Evolutionary conservation across 2,797 vertebrate genomes (phyloP).

Genomic region (Thaleichthys pacificus): DNA sequence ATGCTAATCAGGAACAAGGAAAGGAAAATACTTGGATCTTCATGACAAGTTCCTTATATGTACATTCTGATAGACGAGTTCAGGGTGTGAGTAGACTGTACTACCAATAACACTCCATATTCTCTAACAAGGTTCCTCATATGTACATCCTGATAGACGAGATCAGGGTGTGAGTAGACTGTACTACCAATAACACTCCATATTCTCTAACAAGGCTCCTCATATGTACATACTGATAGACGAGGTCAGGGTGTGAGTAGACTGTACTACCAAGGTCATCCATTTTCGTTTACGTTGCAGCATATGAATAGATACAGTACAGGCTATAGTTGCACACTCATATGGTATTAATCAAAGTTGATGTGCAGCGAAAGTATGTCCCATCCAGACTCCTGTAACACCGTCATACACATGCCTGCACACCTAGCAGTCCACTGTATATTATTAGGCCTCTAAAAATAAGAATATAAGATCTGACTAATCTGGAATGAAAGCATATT

Average conservation of each 20-base stretch:
- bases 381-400: neutral
- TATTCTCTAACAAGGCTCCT: neutral
- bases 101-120: too few species aligned
- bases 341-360: neutral
- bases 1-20: constrained; percentile 3
- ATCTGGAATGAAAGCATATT: constrained; percentile 39
- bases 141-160: neutral
- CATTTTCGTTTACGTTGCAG: too few species aligned
- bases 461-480: constrained; percentile 33
- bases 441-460: constrained; percentile 48
- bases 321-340: neutral
- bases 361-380: neutral
- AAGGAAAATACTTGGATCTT: neutral
- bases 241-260: neutral
- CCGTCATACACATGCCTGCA: constrained; percentile 15
- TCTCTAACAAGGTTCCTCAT: neutral
- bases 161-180: neutral
- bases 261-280: too few species aligned
- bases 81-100: too few species aligned
- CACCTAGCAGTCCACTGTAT: constrained; percentile 24
- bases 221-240: neutral
- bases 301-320: too few species aligned
- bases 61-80: too few species aligned
- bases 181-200: too few species aligned
- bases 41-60: too few species aligned